These are phyloP conservation scores for Apodemia mormo DNA, from an alignment of 2,888 invertebrate species.

Conservation along the genomic window DNA sequence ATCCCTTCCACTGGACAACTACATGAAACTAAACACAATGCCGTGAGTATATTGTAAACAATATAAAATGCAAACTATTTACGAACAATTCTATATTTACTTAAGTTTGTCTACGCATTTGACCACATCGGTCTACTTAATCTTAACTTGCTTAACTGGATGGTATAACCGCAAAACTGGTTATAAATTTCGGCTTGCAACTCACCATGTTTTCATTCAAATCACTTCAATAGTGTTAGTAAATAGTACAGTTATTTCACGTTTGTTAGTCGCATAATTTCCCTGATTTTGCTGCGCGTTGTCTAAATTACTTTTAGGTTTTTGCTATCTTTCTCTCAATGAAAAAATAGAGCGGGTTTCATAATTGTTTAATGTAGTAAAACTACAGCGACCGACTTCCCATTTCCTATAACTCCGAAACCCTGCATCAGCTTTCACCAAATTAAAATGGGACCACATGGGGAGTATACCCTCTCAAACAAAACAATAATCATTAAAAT, in stretches of 20 bases:
- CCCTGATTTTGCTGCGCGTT: background rate
- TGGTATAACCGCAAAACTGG: constrained; percentile 51
- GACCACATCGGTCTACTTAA: constrained; percentile 55
- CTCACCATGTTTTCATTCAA: constrained; percentile 51
- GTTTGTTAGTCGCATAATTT: constrained; percentile 3
- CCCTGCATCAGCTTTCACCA: too few species aligned
- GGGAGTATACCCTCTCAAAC: too few species aligned
- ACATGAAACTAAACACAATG: constrained; percentile 74
- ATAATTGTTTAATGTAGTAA: too few species aligned
- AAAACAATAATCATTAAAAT: too few species aligned
- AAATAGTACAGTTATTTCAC: constrained; percentile 13
- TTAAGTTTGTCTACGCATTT: constrained; percentile 49
- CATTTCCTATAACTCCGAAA: too few species aligned
- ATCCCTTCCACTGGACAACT: constrained; percentile 60
- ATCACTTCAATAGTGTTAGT: constrained; percentile 48
- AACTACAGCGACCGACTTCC: too few species aligned
- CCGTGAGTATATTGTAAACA: constrained; percentile 60
- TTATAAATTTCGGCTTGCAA: constrained; percentile 53
- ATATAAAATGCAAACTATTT: constrained; percentile 7
- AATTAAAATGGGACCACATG: too few species aligned
- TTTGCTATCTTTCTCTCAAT: background rate
- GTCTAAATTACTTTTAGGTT: background rate
- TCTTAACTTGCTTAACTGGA: constrained; percentile 45
- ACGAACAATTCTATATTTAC: constrained; percentile 40
- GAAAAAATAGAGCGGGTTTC: too few species aligned